Base-by-base conservation (phyloP, 2,797 vertebrate genomes). In the Dipus sagitta region DNA sequence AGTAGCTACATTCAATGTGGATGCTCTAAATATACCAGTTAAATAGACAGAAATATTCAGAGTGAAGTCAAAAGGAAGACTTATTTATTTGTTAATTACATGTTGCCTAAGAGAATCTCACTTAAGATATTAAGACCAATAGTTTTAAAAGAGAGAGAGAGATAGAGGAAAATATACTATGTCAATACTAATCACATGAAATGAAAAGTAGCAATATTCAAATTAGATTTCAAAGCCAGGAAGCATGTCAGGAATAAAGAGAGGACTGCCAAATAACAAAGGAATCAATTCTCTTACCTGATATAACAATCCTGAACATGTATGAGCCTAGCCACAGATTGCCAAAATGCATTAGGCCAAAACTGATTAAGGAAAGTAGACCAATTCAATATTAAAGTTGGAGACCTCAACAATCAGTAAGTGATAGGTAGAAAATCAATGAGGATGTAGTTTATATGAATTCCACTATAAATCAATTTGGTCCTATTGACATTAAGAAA, bases 391-490 rank as follows among this genome's bases (percentile, higher is more conserved):
- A 94, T 86, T 86, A 21, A 6, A 86, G 18, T 72, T 76, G 23
- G 54, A 88, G 34, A 67, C 9, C 58, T 91, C 62, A 92, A 52
- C 21, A 65, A 34, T 85, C 75, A 93, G n/a, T 70, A 85, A 83
- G 5, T 88, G 90, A 92, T 79, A 91, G 58, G 18, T 38, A 78
- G 52, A 95, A 88, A 85, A 95, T 91, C 65, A 88, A 67, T 83
- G 85, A 95, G 21, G 20, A 82, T 81, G 88, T 77, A 86, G 42
- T 34, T 94, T 52, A 94, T 71, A 70, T 86, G 42, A 94, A 83
- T 6, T 86, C 13, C 42, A 54, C 12, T 32, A 86, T 95, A 75
- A 86, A 70, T 89, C 76, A 92, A 76, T 26, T 89, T 92, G 18
- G 86, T 92, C 62, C 92, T 85, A 79, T 14, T 83, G 30, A 84